A percentile compares a stretch with the other conserved stretches of the same genome.
phyloP scores from a whole-genome alignment of 2,888 invertebrate species.

The Dermolepida albohirtum region DNA sequence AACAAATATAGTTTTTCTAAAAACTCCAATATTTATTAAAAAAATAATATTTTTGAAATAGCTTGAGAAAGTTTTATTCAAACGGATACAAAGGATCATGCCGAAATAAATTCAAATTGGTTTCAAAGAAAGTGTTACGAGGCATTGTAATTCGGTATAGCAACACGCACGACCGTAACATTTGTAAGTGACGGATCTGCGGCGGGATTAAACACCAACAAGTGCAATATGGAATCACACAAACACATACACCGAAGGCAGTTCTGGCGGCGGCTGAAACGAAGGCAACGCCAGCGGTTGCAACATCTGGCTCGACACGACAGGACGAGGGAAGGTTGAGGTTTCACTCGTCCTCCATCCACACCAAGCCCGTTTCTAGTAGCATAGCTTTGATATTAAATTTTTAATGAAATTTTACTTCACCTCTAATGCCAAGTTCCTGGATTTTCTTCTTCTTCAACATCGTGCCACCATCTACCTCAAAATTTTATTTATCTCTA shows the following conservation, averaged over 20 bases:
- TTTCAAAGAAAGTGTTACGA: slow-evolving; percentile 36
- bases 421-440: slow-evolving; percentile 35
- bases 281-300: slow-evolving; percentile 35
- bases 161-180: slow-evolving; percentile 52
- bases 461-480: slow-evolving; percentile 5
- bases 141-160: slow-evolving; percentile 46
- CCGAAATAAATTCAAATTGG: slow-evolving; percentile 31
- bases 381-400: slow-evolving; percentile 55
- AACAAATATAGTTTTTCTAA: no score
- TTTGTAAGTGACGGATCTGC: slow-evolving; percentile 56
- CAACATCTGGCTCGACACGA: slow-evolving; percentile 41
- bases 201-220: slow-evolving; percentile 56
- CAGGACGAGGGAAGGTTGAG: slow-evolving; percentile 42
- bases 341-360: slow-evolving; percentile 34
- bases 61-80: no score
- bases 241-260: slow-evolving; percentile 55
- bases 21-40: neutral
- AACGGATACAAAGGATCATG: neutral
- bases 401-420: slow-evolving; percentile 56
- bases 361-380: slow-evolving; percentile 30
- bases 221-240: slow-evolving; percentile 57
- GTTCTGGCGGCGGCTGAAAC: slow-evolving; percentile 27
- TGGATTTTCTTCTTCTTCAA: neutral
- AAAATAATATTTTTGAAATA: neutral
- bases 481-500: slow-evolving; percentile 21